These are phyloP conservation scores for Tanaodytes sp. DNA, from an alignment of 2,888 invertebrate genomes.

Conservation along the genomic window DNA sequence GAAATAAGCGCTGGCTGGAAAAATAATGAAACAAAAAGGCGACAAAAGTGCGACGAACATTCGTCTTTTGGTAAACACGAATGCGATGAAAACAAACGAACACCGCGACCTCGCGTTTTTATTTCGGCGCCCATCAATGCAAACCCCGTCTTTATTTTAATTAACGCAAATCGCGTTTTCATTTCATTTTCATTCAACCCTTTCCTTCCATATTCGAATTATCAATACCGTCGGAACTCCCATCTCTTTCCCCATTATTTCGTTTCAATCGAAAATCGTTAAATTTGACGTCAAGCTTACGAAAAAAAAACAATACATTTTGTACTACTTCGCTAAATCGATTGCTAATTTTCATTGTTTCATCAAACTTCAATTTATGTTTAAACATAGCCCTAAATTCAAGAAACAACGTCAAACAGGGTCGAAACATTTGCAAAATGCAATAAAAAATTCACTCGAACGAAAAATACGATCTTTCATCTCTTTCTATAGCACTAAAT, in stretches of 20 bases:
- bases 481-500: too few species aligned
- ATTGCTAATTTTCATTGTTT: too few species aligned
- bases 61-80: constrained; percentile 23
- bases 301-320: too few species aligned
- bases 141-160: constrained; percentile 22
- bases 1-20: constrained; percentile 20
- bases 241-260: neutral
- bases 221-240: constrained; percentile 2
- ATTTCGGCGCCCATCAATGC: constrained; percentile 25
- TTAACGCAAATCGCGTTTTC: constrained; percentile 23
- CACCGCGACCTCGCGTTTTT: constrained; percentile 24
- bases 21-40: constrained; percentile 23
- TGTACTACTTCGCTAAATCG: too few species aligned
- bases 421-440: too few species aligned
- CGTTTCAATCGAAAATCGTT: constrained; percentile 1
- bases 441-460: too few species aligned
- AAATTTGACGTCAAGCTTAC: too few species aligned
- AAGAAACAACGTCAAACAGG: too few species aligned
- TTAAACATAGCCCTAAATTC: too few species aligned
- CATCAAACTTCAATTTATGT: too few species aligned
- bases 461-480: too few species aligned
- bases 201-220: neutral
- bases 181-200: constrained; percentile 6
- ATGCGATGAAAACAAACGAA: constrained; percentile 23
- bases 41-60: constrained; percentile 18